phyloP scores from a whole-genome alignment of 2,797 vertebrate genomes.

The Lemur catta region DNA sequence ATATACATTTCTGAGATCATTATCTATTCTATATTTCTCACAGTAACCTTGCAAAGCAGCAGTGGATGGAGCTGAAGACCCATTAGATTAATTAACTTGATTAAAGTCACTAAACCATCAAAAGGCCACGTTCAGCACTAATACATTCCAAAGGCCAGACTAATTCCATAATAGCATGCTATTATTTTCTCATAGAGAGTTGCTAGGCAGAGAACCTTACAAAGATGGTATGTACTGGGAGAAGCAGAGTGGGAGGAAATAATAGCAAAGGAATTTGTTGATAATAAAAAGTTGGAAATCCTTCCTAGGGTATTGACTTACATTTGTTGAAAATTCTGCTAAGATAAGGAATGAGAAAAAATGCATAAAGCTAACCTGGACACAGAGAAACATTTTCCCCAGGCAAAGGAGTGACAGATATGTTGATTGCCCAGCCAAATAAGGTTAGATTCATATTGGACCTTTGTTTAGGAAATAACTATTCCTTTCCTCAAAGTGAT shows the following conservation, averaged over 20 bases:
- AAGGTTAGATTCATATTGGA: background rate
- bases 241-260: background rate
- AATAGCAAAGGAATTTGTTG: background rate
- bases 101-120: background rate
- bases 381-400: background rate
- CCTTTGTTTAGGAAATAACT: slow-evolving; percentile 16
- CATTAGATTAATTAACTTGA: background rate
- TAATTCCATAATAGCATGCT: background rate
- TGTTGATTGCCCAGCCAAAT: background rate
- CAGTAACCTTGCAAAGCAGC: background rate
- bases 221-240: background rate
- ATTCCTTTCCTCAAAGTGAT: background rate
- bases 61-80: background rate
- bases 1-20: background rate
- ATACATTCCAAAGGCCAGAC: background rate
- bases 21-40: background rate
- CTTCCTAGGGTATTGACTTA: background rate
- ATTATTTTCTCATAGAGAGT: background rate
- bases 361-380: background rate
- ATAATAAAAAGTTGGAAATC: background rate
- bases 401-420: background rate
- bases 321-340: background rate
- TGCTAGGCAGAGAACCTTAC: background rate
- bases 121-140: background rate
- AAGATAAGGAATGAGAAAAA: background rate